Evolutionary conservation across 1,140 invertebrate species (phyloP).

Genomic region (Stegodyphus dumicola): DNA sequence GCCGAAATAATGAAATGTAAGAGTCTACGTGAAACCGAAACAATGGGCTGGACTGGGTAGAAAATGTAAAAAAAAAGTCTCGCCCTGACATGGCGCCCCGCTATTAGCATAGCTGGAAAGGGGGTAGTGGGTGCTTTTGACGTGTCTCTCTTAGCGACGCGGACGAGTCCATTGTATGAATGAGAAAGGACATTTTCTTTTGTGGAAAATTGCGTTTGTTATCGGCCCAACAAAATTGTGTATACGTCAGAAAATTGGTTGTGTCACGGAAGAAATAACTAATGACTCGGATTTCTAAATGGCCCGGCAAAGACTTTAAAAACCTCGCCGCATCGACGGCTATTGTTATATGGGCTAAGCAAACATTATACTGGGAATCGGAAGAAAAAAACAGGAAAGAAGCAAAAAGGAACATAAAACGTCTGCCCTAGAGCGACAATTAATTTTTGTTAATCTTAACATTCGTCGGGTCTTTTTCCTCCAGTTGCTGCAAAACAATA

Average conservation of each 20-base stretch:
- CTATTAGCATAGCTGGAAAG: constrained; percentile 57
- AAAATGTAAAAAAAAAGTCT: constrained; percentile 32
- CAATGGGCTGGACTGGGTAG: constrained; percentile 53
- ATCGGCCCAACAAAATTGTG: constrained; percentile 60
- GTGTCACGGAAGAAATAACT: constrained; percentile 60
- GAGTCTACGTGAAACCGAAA: constrained; percentile 55
- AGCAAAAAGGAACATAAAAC: constrained; percentile 44
- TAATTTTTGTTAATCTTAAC: constrained; percentile 61
- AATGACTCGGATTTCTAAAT: constrained; percentile 61
- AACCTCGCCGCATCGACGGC: constrained; percentile 35
- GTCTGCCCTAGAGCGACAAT: constrained; percentile 58
- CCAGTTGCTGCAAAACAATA: constrained; percentile 47
- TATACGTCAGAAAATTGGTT: constrained; percentile 60
- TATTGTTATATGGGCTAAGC: constrained; percentile 46
- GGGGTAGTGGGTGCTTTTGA: constrained; percentile 58
- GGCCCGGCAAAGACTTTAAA: constrained; percentile 60
- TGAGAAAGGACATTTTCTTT: constrained; percentile 61
- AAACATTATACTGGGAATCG: constrained; percentile 53
- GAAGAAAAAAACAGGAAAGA: constrained; percentile 52
- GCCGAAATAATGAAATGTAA: constrained; percentile 57
- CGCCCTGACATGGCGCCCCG: constrained; percentile 50
- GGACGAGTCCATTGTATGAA: constrained; percentile 59
- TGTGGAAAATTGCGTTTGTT: constrained; percentile 62
- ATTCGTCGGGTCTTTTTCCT: constrained; percentile 31
- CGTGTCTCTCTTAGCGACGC: constrained; percentile 49